Conservation (phyloP, 2,113 vertebrate species). For the Clarias magur region DNA sequence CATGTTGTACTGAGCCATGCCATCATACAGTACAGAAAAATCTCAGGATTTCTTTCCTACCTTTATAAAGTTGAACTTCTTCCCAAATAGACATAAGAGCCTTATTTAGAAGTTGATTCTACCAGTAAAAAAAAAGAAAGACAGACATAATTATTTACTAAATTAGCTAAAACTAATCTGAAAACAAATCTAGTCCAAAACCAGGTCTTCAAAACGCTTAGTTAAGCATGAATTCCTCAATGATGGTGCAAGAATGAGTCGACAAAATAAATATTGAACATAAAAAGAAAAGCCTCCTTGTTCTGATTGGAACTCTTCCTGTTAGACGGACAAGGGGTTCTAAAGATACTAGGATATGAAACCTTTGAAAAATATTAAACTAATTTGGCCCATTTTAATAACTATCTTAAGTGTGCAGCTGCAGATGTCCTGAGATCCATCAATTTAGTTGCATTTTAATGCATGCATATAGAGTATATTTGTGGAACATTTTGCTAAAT, state of each 20-base stretch:
- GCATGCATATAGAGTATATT: background rate
- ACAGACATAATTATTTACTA: background rate
- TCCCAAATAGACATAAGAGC: constrained; percentile 80
- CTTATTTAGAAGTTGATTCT: constrained; percentile 84
- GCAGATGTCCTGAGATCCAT: background rate
- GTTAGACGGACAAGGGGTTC: background rate
- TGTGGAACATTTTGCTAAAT: background rate
- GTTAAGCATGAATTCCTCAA: background rate
- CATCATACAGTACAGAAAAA: constrained; percentile 21
- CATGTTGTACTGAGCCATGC: background rate
- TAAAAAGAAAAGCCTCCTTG: background rate
- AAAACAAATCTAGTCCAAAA: background rate
- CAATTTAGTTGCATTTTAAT: background rate
- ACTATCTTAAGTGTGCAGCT: background rate
- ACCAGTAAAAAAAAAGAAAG: constrained; percentile 62
- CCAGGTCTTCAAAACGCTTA: background rate
- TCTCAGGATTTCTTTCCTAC: constrained; percentile 60
- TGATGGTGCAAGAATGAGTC: background rate
- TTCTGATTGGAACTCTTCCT: background rate
- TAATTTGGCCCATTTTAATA: background rate
- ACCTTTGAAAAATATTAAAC: background rate
- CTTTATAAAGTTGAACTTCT: constrained; percentile 81
- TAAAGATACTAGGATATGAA: background rate
- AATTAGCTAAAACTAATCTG: background rate
- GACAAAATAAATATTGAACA: background rate